Conservation (phyloP, 2,113 vertebrate species). For the Equus przewalskii region DNA sequence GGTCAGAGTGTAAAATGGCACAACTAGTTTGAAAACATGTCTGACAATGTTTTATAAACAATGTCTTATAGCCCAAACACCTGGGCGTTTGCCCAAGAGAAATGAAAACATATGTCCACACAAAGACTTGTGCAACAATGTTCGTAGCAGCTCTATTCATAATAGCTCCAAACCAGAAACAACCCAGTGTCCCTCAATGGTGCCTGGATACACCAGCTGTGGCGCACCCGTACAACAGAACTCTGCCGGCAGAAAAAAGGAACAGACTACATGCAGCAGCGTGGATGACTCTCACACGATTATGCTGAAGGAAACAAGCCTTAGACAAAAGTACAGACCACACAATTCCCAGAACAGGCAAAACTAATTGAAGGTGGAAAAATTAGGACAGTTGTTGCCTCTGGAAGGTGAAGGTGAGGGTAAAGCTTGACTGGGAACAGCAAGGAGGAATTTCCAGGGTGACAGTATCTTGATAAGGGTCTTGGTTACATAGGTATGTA, state of each 20-base stretch:
- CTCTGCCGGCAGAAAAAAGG: no score
- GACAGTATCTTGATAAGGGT: not conserved
- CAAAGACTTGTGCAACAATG: not conserved
- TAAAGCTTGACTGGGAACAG: not conserved
- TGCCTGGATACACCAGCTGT: not conserved
- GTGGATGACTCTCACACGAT: accelerated
- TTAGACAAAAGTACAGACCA: not conserved
- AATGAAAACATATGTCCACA: not conserved
- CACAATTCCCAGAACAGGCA: not conserved
- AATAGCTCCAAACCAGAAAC: not conserved
- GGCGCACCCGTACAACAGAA: not conserved
- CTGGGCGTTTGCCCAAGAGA: not conserved
- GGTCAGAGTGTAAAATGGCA: not conserved
- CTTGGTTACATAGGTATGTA: not conserved
- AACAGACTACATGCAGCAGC: not conserved
- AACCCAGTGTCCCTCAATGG: not conserved
- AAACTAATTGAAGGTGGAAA: accelerated
- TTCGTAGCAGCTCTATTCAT: not conserved
- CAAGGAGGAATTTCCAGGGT: not conserved
- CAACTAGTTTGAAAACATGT: not conserved
- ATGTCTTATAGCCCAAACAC: no score
- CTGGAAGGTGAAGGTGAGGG: not conserved
- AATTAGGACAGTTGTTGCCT: not conserved
- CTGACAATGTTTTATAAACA: not conserved
- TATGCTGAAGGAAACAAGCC: not conserved